These are phyloP conservation scores for Nematopogon swammerdamellus DNA, from an alignment of 2,888 invertebrate genomes.

Conservation along the genomic window DNA sequence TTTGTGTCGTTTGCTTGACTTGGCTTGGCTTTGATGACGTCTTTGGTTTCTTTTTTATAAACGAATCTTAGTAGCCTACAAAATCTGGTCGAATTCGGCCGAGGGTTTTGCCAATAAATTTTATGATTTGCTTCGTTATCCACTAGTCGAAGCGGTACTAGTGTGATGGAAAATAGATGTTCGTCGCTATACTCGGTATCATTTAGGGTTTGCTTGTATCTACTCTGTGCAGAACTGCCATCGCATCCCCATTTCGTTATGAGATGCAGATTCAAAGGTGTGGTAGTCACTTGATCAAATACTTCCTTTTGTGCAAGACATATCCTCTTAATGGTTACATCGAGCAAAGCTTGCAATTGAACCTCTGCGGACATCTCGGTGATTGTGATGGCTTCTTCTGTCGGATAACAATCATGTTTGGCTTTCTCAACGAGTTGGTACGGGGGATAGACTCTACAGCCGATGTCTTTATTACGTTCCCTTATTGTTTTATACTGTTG, in stretches of 20 bases:
- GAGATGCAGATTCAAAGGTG: conserved; percentile 1
- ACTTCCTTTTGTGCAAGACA: too few relatives aligned
- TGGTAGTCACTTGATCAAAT: too few relatives aligned
- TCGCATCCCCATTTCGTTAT: conserved; percentile 10
- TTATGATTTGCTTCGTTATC: background rate
- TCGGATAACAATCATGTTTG: too few relatives aligned
- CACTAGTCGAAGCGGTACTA: conserved; percentile 7
- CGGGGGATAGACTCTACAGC: too few relatives aligned
- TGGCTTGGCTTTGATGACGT: conserved; percentile 6
- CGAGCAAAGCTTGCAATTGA: too few relatives aligned
- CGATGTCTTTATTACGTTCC: too few relatives aligned
- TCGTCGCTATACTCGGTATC: conserved; percentile 4
- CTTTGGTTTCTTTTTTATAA: background rate
- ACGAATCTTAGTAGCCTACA: conserved; percentile 8
- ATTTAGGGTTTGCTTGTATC: conserved; percentile 9
- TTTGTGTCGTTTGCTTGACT: conserved; percentile 7
- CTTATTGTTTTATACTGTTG: too few relatives aligned
- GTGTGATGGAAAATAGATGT: conserved; percentile 7
- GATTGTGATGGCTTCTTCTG: too few relatives aligned
- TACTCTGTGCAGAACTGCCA: conserved; percentile 8
- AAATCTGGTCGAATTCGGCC: conserved; percentile 10
- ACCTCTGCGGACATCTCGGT: too few relatives aligned
- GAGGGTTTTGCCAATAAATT: conserved; percentile 9
- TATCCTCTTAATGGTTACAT: too few relatives aligned
- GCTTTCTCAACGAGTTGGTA: too few relatives aligned